These are phyloP conservation scores for Pygocentrus nattereri DNA, from an alignment of 2,797 vertebrate species.

Conservation along the genomic window DNA sequence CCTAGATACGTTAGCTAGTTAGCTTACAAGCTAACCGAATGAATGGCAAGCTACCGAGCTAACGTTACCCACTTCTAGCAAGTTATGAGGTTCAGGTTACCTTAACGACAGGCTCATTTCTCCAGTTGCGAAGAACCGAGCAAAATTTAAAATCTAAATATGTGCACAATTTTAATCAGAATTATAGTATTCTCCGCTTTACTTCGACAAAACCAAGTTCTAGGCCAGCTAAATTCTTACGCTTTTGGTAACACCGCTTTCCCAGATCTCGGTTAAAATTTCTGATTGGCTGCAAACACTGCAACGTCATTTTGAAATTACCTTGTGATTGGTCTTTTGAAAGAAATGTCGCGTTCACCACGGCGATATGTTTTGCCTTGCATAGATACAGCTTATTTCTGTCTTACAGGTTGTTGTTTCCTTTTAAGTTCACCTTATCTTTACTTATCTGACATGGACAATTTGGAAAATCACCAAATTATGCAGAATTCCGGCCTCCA, in stretches of 20 bases:
- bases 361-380: not conserved
- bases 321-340: constrained; percentile 1
- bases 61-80: not conserved
- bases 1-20: no score
- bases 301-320: not conserved
- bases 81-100: constrained; percentile 37
- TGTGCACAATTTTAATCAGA: not conserved
- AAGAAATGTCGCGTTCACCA: not conserved
- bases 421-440: no score
- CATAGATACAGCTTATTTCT: not conserved
- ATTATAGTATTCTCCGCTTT: not conserved
- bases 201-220: not conserved
- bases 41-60: no score
- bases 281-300: not conserved
- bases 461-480: no score
- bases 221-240: not conserved
- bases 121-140: not conserved
- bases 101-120: constrained; percentile 62
- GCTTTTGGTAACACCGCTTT: not conserved
- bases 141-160: not conserved
- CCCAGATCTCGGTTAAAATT: not conserved
- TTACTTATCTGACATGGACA: no score
- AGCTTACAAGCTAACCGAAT: no score
- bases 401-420: no score
- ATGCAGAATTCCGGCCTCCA: no score